Evolutionary conservation across 2,888 invertebrate species (phyloP).

Genomic region (Machimus atricapillus): DNA sequence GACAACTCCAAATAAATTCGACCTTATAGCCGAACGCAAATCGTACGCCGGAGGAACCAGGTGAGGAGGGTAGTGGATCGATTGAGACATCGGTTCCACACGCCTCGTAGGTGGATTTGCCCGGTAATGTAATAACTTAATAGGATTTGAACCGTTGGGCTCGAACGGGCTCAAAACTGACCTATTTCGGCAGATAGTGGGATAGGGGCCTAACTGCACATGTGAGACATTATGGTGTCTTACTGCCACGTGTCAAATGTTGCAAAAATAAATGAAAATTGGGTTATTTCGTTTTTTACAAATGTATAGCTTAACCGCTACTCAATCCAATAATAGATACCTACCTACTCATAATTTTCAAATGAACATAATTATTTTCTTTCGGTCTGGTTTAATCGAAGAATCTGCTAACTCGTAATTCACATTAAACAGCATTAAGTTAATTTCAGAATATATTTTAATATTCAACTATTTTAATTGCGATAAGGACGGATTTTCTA

Average conservation of each 20-base stretch:
- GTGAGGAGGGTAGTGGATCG: neutral
- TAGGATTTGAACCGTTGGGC: neutral
- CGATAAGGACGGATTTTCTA: too few species aligned
- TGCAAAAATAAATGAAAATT: neutral
- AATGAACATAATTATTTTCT: neutral
- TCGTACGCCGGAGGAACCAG: neutral
- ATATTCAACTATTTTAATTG: too few species aligned
- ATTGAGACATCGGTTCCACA: constrained; percentile 2
- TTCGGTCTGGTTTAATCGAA: too few species aligned
- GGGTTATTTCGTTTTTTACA: neutral
- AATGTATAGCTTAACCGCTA: neutral
- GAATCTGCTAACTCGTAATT: too few species aligned
- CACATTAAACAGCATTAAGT: too few species aligned
- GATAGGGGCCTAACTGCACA: neutral
- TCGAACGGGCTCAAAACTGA: neutral
- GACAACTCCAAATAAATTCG: constrained; percentile 25
- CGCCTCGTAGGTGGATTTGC: neutral
- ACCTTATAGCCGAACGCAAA: constrained; percentile 9
- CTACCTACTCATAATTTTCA: neutral
- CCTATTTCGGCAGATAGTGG: neutral
- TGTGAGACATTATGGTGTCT: neutral
- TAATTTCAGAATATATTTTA: too few species aligned
- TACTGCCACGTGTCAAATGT: neutral
- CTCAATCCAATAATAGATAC: neutral
- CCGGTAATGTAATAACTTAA: constrained; percentile 29